Base-by-base conservation (phyloP, 2,113 vertebrate genomes). In the Hemibagrus wyckioides region DNA sequence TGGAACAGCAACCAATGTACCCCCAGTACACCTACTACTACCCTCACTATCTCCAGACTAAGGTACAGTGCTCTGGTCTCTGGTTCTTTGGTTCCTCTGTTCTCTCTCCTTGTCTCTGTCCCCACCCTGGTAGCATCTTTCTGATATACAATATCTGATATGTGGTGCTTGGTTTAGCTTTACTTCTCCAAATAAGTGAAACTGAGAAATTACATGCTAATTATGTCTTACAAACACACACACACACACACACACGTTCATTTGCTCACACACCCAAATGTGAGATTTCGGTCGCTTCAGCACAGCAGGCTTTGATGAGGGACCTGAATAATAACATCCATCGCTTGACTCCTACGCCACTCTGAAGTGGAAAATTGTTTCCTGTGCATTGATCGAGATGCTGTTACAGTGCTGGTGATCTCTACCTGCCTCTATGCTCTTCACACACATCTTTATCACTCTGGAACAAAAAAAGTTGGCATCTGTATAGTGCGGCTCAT, bases 1-100 rank as follows among this genome's bases (percentile, higher is more conserved):
- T 97, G 96, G 97, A 97, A 92, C 96, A 97, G 95, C 96, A 96
- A 94, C 97, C 96, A 96, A 97, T 97, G 97, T 97, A 97, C 96
- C 96, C 97, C 92, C 97, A 97, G 96, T 97, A 97, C 96, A 96
- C 96, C 93, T 97, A 97, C 95, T 97, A 96, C 94, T 97, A 97
- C 92, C 96, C 97, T 93, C 96, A 97, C 92, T 97, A 97, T 94
- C 96, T 97, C 93, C 97, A 97, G 95, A 96, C 96, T 95, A 97
- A 97, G 97, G 97, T 97, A 97, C 89, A 94, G 91, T 52, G 86
- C 87, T 25, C 56, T 44, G n/a, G 28, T 77, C 36, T 52, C 54
- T 6, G 25, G 25, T 82, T 82, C 52, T 54, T 33, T 23, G 67
- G 33, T 59, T 57, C 25, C 30, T 50, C 13, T 48, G 3, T 33